phyloP scores from a whole-genome alignment of 2,797 vertebrate species.

The Philypnodon macrostomus region DNA sequence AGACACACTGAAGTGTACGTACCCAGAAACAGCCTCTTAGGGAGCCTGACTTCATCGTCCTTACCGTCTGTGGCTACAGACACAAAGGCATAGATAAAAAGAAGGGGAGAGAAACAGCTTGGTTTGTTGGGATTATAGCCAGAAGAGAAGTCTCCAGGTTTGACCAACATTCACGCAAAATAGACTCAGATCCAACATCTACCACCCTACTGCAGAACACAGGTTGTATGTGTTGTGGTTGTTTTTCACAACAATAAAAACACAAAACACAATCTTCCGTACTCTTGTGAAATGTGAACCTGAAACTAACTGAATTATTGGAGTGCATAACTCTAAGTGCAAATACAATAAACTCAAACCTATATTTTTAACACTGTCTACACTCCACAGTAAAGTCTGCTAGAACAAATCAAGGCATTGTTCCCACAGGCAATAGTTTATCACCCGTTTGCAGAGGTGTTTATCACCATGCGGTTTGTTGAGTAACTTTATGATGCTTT shows the following conservation, averaged over 20 bases:
- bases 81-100: slow-evolving; percentile 57
- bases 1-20: slow-evolving; percentile 79
- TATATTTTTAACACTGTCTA: too few relatives aligned
- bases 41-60: slow-evolving; percentile 92
- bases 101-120: slow-evolving; percentile 36
- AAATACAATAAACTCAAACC: too few relatives aligned
- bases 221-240: too few relatives aligned
- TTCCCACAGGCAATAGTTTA: neutral
- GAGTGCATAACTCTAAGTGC: too few relatives aligned
- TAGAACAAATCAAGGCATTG: neutral
- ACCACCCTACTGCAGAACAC: too few relatives aligned
- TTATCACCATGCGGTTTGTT: neutral
- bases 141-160: neutral
- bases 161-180: too few relatives aligned
- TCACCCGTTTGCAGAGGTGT: neutral
- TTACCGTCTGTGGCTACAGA: slow-evolving; percentile 92
- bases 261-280: too few relatives aligned
- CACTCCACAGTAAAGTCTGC: neutral
- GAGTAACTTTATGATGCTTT: slow-evolving; percentile 5
- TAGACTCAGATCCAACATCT: too few relatives aligned
- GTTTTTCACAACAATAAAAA: too few relatives aligned
- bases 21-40: slow-evolving; percentile 93
- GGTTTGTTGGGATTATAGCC: slow-evolving; percentile 36
- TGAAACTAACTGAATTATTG: too few relatives aligned
- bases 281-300: too few relatives aligned